Percentiles rank a stretch among this genome's conserved stretches.
These are phyloP conservation scores for Calliopum simillimum DNA, from an alignment of 2,888 invertebrate genomes.

Conservation along the genomic window DNA sequence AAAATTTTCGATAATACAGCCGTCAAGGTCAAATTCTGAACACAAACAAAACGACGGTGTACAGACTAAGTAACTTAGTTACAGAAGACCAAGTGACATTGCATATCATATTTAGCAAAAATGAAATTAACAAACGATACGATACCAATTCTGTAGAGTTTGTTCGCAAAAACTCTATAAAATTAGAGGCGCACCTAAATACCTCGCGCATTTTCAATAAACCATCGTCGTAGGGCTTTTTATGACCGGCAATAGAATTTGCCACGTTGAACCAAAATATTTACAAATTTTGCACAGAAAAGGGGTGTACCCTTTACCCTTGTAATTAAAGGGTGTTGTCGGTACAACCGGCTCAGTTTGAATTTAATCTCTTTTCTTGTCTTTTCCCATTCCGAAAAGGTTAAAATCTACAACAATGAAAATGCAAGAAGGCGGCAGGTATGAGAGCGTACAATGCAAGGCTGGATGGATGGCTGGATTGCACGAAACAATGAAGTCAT, in stretches of 20 bases:
- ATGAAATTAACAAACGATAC: too few relatives aligned
- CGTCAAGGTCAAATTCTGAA: too few relatives aligned
- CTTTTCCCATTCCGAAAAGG: neutral
- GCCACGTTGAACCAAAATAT: constrained; percentile 55
- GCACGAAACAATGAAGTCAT: neutral
- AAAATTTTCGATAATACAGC: too few relatives aligned
- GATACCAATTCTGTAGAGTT: too few relatives aligned
- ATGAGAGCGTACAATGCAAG: neutral
- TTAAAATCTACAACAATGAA: neutral
- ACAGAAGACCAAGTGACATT: constrained; percentile 19
- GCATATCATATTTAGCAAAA: constrained; percentile 1
- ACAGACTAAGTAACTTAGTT: too few relatives aligned
- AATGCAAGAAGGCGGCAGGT: neutral
- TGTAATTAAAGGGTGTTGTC: constrained; percentile 56
- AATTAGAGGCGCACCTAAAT: neutral
- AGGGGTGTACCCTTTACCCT: constrained; percentile 63
- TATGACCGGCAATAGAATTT: constrained; percentile 38
- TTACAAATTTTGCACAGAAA: constrained; percentile 45
- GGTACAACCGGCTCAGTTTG: constrained; percentile 9
- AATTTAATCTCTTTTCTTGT: neutral
- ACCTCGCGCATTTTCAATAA: neutral
- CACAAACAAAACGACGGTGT: too few relatives aligned
- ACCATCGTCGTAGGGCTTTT: constrained; percentile 9
- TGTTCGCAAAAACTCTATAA: constrained; percentile 2
- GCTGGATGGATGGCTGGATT: too few relatives aligned